Percentiles rank a stretch among this genome's conserved stretches.
These are phyloP conservation scores for Acleris cristana DNA, from an alignment of 2,888 invertebrate species.

Conservation along the genomic window DNA sequence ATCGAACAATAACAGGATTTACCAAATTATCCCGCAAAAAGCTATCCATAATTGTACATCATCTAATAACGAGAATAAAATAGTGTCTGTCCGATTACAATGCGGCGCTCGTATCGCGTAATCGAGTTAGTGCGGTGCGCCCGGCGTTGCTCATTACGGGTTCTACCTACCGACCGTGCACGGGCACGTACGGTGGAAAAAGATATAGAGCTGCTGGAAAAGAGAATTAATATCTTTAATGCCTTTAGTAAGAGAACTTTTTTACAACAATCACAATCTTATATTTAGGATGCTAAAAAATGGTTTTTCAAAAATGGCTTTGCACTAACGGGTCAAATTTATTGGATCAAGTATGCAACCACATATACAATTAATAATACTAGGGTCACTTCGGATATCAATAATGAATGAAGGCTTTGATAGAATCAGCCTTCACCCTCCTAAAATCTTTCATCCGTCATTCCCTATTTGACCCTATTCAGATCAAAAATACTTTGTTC, in stretches of 20 bases:
- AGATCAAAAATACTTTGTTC: too few relatives aligned
- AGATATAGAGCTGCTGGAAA: conserved; percentile 8
- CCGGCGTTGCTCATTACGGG: conserved; percentile 53
- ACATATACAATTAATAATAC: too few relatives aligned
- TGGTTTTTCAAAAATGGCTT: too few relatives aligned
- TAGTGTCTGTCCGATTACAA: conserved; percentile 70
- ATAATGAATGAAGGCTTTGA: too few relatives aligned
- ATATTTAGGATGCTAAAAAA: too few relatives aligned
- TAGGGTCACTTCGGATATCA: too few relatives aligned
- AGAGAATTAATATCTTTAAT: background rate
- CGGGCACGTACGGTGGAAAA: conserved; percentile 33
- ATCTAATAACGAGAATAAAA: conserved; percentile 72
- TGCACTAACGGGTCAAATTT: too few relatives aligned
- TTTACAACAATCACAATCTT: background rate
- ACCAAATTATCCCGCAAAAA: conserved; percentile 15
- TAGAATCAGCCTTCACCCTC: too few relatives aligned
- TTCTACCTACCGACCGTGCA: conserved; percentile 30
- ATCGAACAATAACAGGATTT: background rate
- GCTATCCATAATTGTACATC: conserved; percentile 49
- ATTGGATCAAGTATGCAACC: too few relatives aligned
- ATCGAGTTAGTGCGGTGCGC: conserved; percentile 75
- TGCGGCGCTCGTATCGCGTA: conserved; percentile 75
- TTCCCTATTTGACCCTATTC: too few relatives aligned
- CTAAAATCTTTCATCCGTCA: too few relatives aligned
- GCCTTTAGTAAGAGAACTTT: background rate